Conservation (phyloP, 1,140 invertebrate species). For the Octopus sinensis region DNA sequence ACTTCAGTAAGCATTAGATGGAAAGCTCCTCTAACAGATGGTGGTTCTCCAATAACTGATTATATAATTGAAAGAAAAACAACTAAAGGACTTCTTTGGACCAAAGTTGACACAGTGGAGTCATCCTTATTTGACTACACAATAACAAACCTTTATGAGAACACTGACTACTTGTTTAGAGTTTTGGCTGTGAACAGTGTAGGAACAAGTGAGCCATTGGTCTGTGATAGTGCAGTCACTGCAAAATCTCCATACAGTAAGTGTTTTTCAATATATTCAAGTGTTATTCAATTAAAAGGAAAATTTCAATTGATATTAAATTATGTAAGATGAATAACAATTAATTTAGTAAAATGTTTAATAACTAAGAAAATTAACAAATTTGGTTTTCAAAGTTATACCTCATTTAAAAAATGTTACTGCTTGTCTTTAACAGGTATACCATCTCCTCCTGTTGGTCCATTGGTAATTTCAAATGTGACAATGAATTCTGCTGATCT, state of each 20-base stretch:
- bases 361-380: no score
- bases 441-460: conserved; percentile 34
- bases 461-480: conserved; percentile 32
- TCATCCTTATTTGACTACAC: neutral
- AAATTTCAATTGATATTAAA: no score
- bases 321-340: no score
- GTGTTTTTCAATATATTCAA: conserved; percentile 36
- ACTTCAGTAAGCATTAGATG: conserved; percentile 66
- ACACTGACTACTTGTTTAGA: conserved; percentile 77
- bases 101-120: neutral
- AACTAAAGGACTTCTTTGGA: conserved; percentile 64
- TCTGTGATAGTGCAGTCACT: neutral
- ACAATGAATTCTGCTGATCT: conserved; percentile 39
- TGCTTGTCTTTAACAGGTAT: conserved; percentile 47
- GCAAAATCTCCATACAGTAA: conserved; percentile 76
- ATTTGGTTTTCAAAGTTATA: no score
- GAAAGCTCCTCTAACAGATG: conserved; percentile 57
- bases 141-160: conserved; percentile 65
- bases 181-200: conserved; percentile 94
- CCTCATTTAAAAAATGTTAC: no score
- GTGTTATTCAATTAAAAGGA: no score
- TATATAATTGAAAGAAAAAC: conserved; percentile 91
- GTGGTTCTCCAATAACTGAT: conserved; percentile 65
- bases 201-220: conserved; percentile 59
- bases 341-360: no score